Evolutionary conservation across 2,113 vertebrate genomes (phyloP).

Genomic region (Ovis canadensis): DNA sequence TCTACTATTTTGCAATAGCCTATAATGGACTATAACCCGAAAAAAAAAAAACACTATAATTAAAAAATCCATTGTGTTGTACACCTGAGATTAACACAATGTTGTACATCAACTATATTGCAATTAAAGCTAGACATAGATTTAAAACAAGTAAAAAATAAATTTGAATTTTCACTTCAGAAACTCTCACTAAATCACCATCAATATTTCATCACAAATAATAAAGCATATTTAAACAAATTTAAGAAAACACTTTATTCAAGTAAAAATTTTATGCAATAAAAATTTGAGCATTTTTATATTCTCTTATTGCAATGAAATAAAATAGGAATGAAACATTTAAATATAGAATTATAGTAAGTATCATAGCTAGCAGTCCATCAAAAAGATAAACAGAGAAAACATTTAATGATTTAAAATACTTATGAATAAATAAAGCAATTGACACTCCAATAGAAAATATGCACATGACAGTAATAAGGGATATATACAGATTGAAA

Average conservation of each 20-base stretch:
- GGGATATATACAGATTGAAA: not conserved
- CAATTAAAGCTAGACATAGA: not conserved
- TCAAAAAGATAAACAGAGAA: not conserved
- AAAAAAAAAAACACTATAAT: not conserved
- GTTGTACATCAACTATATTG: not conserved
- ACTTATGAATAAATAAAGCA: not conserved
- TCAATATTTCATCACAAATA: not conserved
- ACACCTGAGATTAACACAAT: not conserved
- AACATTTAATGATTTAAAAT: not conserved
- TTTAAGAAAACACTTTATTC: not conserved
- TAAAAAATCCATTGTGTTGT: not conserved
- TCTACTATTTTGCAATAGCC: not conserved
- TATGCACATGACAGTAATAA: not conserved
- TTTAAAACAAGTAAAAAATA: not conserved
- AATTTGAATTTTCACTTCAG: not conserved
- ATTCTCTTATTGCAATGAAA: not conserved
- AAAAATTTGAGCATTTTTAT: not conserved
- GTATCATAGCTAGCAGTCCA: not conserved
- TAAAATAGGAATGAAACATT: not conserved
- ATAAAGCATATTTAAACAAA: not conserved
- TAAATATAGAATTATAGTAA: not conserved
- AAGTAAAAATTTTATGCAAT: not conserved
- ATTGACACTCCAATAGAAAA: not conserved
- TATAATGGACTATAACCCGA: not conserved
- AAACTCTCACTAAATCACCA: not conserved